phyloP scores from a whole-genome alignment of 2,888 invertebrate species.

The Ophion slaviceki region DNA sequence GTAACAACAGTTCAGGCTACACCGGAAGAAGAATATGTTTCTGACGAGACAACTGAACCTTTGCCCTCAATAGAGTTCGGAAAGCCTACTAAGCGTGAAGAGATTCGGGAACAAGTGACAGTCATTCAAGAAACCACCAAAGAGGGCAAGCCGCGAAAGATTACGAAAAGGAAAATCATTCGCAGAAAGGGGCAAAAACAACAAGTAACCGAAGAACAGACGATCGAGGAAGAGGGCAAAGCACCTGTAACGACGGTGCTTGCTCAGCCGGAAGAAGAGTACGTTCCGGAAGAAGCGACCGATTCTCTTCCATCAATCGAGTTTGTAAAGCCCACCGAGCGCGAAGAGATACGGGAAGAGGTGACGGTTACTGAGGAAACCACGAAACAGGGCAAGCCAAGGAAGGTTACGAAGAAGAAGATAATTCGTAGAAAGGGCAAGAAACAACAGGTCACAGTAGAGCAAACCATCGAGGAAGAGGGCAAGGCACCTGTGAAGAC shows the following conservation, averaged over 20 bases:
- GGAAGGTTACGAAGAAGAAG: constrained; percentile 79
- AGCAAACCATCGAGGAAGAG: background rate
- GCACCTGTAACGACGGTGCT: constrained; percentile 79
- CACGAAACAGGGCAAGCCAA: constrained; percentile 67
- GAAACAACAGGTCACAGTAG: constrained; percentile 82
- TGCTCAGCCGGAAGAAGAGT: constrained; percentile 72
- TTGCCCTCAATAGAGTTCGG: constrained; percentile 50
- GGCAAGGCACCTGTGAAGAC: too few relatives aligned
- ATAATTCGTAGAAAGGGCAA: constrained; percentile 81
- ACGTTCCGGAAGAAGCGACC: constrained; percentile 35
- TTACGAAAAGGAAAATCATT: constrained; percentile 81
- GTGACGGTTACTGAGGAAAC: constrained; percentile 73
- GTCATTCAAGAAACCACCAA: constrained; percentile 73
- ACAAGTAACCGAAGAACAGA: constrained; percentile 82
- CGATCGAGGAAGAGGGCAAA: constrained; percentile 82
- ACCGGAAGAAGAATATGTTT: constrained; percentile 70
- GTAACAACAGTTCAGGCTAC: constrained; percentile 79
- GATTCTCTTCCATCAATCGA: constrained; percentile 39
- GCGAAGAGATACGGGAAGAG: constrained; percentile 70
- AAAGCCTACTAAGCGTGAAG: constrained; percentile 70
- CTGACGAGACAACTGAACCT: constrained; percentile 47
- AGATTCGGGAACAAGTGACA: constrained; percentile 67
- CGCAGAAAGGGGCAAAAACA: constrained; percentile 81
- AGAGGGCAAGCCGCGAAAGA: constrained; percentile 71
- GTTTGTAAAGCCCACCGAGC: constrained; percentile 65